phyloP scores from a whole-genome alignment of 2,888 invertebrate species.

The Tanytarsus gracilentus region DNA sequence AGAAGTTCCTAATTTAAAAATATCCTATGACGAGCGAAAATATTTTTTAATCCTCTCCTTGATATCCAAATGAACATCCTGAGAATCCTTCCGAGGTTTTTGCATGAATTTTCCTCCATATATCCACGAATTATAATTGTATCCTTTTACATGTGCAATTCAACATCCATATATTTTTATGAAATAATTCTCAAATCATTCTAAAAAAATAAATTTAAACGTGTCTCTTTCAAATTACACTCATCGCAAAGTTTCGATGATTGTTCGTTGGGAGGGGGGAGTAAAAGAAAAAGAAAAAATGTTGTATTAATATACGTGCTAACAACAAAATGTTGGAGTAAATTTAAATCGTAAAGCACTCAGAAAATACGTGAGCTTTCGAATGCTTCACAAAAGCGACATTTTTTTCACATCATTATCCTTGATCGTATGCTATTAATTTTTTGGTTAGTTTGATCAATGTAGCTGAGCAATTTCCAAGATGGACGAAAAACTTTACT shows the following conservation, averaged over 20 bases:
- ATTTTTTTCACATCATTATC: too few relatives aligned
- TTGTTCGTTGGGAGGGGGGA: neutral
- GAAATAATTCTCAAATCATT: neutral
- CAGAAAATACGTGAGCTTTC: too few relatives aligned
- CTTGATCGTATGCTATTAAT: too few relatives aligned
- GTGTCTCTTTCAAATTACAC: too few relatives aligned
- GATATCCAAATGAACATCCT: neutral
- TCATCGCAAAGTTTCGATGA: too few relatives aligned
- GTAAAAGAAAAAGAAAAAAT: slow-evolving; percentile 10
- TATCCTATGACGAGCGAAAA: neutral
- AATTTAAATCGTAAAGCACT: too few relatives aligned
- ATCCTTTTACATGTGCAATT: slow-evolving; percentile 9
- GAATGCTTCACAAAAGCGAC: too few relatives aligned
- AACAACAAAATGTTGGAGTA: too few relatives aligned
- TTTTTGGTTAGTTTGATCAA: too few relatives aligned
- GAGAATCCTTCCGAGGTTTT: neutral
- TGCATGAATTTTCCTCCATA: slow-evolving; percentile 11
- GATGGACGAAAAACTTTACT: too few relatives aligned
- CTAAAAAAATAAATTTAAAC: too few relatives aligned
- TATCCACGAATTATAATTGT: neutral
- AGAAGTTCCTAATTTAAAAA: neutral
- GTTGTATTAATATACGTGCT: neutral
- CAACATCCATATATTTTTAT: neutral
- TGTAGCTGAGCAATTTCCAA: too few relatives aligned
- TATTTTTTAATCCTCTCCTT: neutral